phyloP scores from a whole-genome alignment of 2,113 vertebrate genomes.

The Dasyornis broadbenti region DNA sequence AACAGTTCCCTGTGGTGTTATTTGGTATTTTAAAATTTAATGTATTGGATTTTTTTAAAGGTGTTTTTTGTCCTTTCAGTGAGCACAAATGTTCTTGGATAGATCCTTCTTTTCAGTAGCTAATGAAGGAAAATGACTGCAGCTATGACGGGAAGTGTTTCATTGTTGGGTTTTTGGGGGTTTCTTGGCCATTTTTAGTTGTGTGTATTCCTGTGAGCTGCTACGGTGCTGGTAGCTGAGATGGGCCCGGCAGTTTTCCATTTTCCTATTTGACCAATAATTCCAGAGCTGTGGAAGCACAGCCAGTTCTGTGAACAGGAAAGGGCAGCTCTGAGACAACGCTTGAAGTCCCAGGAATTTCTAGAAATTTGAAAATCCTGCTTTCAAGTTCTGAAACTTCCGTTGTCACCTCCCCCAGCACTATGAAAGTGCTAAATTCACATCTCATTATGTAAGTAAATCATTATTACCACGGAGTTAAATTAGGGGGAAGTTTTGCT shows the following conservation, averaged over 20 bases:
- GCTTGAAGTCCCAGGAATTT: background rate
- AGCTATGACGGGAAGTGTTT: background rate
- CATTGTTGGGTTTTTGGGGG: background rate
- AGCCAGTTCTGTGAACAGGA: background rate
- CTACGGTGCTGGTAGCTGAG: background rate
- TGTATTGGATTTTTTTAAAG: background rate
- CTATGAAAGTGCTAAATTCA: background rate
- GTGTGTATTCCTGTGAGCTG: background rate
- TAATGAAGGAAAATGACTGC: background rate
- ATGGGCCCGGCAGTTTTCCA: background rate
- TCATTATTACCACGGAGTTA: background rate
- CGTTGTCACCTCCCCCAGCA: background rate
- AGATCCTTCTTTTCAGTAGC: background rate
- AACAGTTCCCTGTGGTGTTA: background rate
- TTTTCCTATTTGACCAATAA: background rate
- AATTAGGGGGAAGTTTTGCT: background rate
- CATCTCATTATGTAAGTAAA: background rate
- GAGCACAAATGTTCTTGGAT: background rate
- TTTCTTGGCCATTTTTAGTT: background rate
- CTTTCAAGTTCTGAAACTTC: background rate
- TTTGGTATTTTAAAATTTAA: background rate
- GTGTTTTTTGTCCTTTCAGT: background rate
- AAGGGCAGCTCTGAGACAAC: background rate
- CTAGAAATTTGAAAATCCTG: background rate
- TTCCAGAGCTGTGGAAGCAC: background rate